Percentiles rank a stretch among this genome's conserved stretches.
Evolutionary conservation across 1,140 invertebrate genomes (phyloP).

Genomic region (Lordiphosa collinella): DNA sequence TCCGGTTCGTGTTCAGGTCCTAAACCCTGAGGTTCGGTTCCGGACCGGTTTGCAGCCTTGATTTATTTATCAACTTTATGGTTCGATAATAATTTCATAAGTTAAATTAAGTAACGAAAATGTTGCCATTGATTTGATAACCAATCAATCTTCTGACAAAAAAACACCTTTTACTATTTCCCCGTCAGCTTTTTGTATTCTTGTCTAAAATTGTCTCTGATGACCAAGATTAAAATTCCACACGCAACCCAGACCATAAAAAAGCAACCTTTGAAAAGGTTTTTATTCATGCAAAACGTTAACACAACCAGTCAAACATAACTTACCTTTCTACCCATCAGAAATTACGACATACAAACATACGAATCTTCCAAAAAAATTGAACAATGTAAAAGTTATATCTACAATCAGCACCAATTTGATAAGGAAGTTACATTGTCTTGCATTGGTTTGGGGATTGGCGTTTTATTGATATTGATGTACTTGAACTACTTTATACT

Average conservation of each 20-base stretch:
- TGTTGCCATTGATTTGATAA: too few relatives aligned
- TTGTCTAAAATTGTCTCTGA: too few relatives aligned
- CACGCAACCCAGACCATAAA: conserved; percentile 24
- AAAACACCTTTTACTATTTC: too few relatives aligned
- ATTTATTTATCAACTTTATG: too few relatives aligned
- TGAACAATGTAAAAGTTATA: conserved; percentile 42
- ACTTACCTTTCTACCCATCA: not conserved
- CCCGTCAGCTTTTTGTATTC: too few relatives aligned
- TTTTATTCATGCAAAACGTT: conserved; percentile 30
- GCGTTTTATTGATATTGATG: conserved; percentile 31
- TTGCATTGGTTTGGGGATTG: conserved; percentile 1
- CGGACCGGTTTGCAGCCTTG: too few relatives aligned
- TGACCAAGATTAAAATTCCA: conserved; percentile 24
- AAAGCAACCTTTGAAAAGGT: conserved; percentile 13
- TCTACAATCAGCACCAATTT: conserved; percentile 17
- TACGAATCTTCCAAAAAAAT: conserved; percentile 27
- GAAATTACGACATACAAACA: conserved; percentile 5
- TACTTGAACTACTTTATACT: conserved; percentile 36
- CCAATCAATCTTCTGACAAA: too few relatives aligned
- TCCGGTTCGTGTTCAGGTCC: too few relatives aligned
- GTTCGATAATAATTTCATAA: too few relatives aligned
- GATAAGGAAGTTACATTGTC: conserved; percentile 45
- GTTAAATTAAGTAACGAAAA: too few relatives aligned
- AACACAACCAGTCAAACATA: not conserved
- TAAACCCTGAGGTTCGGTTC: too few relatives aligned